Evolutionary conservation across 2,113 vertebrate genomes (phyloP).

Genomic region (Xiphophorus couchianus): DNA sequence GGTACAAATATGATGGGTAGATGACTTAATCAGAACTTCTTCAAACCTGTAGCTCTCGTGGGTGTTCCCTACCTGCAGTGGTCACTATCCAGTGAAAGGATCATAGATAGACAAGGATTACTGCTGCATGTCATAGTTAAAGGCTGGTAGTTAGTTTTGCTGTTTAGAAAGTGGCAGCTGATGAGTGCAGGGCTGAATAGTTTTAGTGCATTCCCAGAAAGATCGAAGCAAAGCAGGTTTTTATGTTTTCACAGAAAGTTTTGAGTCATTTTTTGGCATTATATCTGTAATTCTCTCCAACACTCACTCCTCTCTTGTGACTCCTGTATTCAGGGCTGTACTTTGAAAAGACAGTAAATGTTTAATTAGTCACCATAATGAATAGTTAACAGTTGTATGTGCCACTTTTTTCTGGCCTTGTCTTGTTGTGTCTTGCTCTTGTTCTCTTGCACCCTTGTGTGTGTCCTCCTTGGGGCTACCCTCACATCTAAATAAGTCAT

Average conservation of each 20-base stretch:
- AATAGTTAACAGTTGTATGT: constrained; percentile 70
- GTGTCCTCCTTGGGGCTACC: constrained; percentile 43
- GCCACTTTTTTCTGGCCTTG: constrained; percentile 56
- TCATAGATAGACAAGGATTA: no score
- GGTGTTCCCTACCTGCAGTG: no score
- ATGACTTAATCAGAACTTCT: no score
- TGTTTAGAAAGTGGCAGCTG: constrained; percentile 13
- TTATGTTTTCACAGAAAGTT: constrained; percentile 43
- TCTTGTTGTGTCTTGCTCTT: constrained; percentile 57
- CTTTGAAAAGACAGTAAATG: constrained; percentile 66
- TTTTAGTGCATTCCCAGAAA: constrained; percentile 1
- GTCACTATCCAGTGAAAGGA: no score
- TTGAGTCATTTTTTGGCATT: constrained; percentile 56
- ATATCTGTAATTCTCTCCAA: constrained; percentile 51
- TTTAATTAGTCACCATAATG: constrained; percentile 69
- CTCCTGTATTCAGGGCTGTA: constrained; percentile 42
- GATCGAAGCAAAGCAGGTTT: constrained; percentile 25
- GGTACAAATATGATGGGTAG: no score
- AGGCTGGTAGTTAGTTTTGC: neutral
- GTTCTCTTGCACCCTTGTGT: constrained; percentile 1
- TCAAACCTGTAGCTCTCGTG: no score
- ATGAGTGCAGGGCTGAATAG: constrained; percentile 6
- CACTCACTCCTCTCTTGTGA: constrained; percentile 45
- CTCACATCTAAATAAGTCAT: constrained; percentile 65
- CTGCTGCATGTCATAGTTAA: no score